Base-by-base conservation (phyloP, 1,140 invertebrate genomes). In the Pissodes strobi region DNA sequence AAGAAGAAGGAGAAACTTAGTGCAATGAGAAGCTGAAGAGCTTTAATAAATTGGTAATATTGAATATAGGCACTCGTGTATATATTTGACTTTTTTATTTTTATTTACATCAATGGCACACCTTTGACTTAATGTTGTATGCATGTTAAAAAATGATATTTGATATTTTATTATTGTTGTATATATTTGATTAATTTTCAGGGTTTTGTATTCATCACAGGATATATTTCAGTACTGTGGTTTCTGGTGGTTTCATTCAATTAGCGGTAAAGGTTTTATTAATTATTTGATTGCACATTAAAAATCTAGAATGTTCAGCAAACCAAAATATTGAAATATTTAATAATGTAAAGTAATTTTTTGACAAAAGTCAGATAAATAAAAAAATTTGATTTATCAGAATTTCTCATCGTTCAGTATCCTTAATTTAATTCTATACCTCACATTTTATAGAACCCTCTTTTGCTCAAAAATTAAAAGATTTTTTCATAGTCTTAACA, bases 1-100 rank as follows among this genome's bases (percentile, higher is more conserved):
- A 70, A 63, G 27, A 75, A 72, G 43, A 53, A 67, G 41, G 57
- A 55, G 22, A 75, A 74, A 59, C 18, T 66, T 13, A 46, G 56
- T 34, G 65, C 57, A 53, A 65, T 66, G 48, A 41, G 49, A 27
- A 52, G 34, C 37, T 51, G 30, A 51, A 61, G 19, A 12, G 34
- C 27, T 62, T 49, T 59, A 10, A 37, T 49, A 1, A 27, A 49
- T 49, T 19, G 1, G 6, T 30, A 21, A 15, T 13, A 17, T 48
- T 25, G 18, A 27, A 27, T 5, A 27, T n/a, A n/a, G n/a, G n/a
- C n/a, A 48, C 59, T 46, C 21, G 46, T 65, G 56, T 27, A 41
- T 21, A 57, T 56, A 51, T 49, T 58, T 59, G 25, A 49, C 59
- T 51, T 65, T 65, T n/a, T n/a, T n/a, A n/a, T n/a, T n/a, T 45